Evolutionary conservation across 2,888 invertebrate genomes (phyloP), one percentile per base, ranked within the genome.

Genomic region (Euzophera pinguis): DNA sequence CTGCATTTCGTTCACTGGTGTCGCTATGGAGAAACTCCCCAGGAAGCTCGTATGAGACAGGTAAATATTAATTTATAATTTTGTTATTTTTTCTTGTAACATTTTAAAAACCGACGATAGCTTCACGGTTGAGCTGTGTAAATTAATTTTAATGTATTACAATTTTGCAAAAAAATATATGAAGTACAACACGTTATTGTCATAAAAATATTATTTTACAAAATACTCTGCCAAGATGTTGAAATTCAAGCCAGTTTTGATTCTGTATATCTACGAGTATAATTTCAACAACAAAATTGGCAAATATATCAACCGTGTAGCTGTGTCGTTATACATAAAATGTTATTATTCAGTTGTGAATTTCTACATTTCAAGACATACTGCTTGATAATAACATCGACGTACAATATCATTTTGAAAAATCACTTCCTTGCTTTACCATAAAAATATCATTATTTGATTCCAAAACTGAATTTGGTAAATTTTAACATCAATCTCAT

Each of bases 1-100:
- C 92, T 92, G 84, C 93, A 87, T 89, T 93, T 93, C 82, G 92
- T 92, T 62, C 92, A 93, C 78, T 94, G 93, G 93, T 94, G 94
- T 81, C 92, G 94, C 61, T 94, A 94, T 65, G 94, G 93, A 54
- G 92, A 92, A 76, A 92, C 93, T 48, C 93, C 92, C 68, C 92
- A 92, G 75, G 93, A 93, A 80, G 92, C 92, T 82, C 91, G 93
- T 73, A 92, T 92, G 84, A 91, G 93, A 90, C 93, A 93, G 92
- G 94, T 94, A 91, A 91, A 77, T 57, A 62, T 71, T 64, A 7
- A 16, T 39, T 16, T 16, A 7, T 16, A 35, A 13, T 4, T 22
- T 27, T 12, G 39, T 37, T 35, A 1, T 50, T 35, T 34, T 43
- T 43, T 12, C n/a, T 39, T 52, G 32, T 51, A 60, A 55, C 58